phyloP scores from a whole-genome alignment of 2,888 invertebrate species.

The Plutella xylostella region DNA sequence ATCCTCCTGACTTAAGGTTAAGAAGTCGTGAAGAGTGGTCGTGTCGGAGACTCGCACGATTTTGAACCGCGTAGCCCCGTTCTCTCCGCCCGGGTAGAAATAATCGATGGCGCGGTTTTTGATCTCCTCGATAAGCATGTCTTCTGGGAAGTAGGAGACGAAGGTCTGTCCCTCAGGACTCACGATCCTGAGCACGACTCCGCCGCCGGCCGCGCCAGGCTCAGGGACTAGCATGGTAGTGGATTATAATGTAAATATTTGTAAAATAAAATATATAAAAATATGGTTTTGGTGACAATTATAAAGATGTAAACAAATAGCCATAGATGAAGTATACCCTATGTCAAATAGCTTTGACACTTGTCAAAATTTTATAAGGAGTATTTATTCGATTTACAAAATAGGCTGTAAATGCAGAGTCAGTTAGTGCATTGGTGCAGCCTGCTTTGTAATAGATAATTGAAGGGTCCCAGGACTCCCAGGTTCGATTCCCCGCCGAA shows the following conservation, averaged over 20 bases:
- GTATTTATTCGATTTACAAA: no score
- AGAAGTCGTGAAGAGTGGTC: conserved; percentile 47
- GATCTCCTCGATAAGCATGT: conserved; percentile 51
- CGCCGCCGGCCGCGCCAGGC: conserved; percentile 29
- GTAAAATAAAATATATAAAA: no score
- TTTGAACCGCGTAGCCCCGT: conserved; percentile 43
- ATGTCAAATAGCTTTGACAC: no score
- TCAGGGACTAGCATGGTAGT: conserved; percentile 46
- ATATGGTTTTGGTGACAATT: no score
- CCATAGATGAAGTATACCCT: no score
- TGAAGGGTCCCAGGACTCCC: no score
- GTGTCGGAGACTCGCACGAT: conserved; percentile 50
- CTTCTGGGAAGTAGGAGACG: conserved; percentile 41
- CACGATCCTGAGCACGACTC: conserved; percentile 45
- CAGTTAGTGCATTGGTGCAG: no score
- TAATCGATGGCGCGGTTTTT: conserved; percentile 47
- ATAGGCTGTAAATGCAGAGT: no score
- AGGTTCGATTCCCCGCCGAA: no score
- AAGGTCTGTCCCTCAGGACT: conserved; percentile 52
- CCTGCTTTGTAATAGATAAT: no score
- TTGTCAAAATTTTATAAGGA: no score
- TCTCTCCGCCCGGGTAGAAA: conserved; percentile 53
- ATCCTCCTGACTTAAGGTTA: conserved; percentile 49
- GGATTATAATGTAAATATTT: not conserved
- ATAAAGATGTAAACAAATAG: no score